A percentile compares a stretch with the other conserved stretches of the same genome.
Evolutionary conservation across 2,888 invertebrate species (phyloP).

Genomic region (Hydrotaea cyrtoneurina): DNA sequence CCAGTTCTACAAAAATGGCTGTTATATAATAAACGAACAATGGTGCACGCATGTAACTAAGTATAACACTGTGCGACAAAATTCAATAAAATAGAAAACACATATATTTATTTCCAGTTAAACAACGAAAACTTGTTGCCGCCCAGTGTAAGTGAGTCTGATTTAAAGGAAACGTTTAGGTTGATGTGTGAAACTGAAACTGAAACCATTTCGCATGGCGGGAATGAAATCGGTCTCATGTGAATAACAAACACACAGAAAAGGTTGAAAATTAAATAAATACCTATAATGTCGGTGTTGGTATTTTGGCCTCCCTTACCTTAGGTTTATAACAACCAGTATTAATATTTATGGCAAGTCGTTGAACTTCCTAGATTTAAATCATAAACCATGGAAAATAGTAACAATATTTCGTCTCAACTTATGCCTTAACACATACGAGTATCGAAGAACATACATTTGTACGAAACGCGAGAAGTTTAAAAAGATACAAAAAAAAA

Average conservation of each 20-base stretch:
- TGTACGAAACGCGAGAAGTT: not conserved
- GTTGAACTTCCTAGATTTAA: conserved; percentile 50
- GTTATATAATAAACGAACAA: conserved; percentile 44
- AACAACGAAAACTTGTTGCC: no score
- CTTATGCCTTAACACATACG: not conserved
- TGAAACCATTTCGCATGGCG: not conserved
- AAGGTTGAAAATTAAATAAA: not conserved
- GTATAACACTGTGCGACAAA: no score
- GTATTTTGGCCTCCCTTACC: not conserved
- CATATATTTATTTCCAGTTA: no score
- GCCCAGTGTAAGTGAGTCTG: no score
- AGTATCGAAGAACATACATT: conserved; percentile 1
- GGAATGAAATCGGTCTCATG: not conserved
- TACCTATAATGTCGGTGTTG: not conserved
- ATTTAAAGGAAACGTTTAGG: no score
- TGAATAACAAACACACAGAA: not conserved
- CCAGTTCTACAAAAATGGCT: conserved; percentile 46
- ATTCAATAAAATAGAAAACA: no score
- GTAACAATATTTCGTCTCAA: conserved; percentile 7
- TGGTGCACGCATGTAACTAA: no score
- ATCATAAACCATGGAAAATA: not conserved
- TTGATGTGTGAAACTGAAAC: not conserved
- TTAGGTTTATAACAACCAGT: not conserved
- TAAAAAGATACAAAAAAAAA: no score
- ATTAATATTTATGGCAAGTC: conserved; percentile 38